Base-by-base conservation (phyloP, 2,888 invertebrate species). In the Pristionchus mayeri region DNA sequence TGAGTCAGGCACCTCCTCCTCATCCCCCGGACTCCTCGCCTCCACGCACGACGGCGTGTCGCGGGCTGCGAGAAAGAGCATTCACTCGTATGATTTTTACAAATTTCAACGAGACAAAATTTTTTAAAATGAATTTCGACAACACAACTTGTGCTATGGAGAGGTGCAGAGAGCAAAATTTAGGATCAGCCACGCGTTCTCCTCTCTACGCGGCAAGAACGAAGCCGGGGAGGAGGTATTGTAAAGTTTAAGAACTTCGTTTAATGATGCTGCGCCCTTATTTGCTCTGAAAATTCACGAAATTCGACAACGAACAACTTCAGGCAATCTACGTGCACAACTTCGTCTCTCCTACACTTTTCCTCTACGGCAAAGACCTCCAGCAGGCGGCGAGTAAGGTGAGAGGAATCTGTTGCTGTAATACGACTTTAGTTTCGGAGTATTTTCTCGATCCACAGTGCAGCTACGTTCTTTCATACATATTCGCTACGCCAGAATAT, bases 311-410 rank as follows among this genome's bases (percentile, higher is more conserved):
- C 24, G 1, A 30, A 3, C 3, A 30, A 24, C 6, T 30, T 1
- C 30, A 78, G 76, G 27, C 21, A 4, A 18, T 78, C 27, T 48
- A 50, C 50, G 50, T 78, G 16, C 50, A 50, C 76, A 48, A 78
- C 50, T 78, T 78, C 50, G 50, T 78, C 50, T 78, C 76, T 11
- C 76, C 76, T 30, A 78, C 76, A 1, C 76, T 78, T n/a, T 78
- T 78, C 50, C 50, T 78, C 21, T 78, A 78, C 50, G 76, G 50
- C 21, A 78, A 78, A 30, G 76, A 78, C 50, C 50, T 78, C 30
- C 48, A 50, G 18, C 50, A 48, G 48, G 76, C 76, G 2, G 76
- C 50, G 2, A 27, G 21, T 30, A 78, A 78, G 50, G 76, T 76
- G 11, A 30, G 11, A 44, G n/a, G n/a, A n/a, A n/a, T n/a, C n/a